These are phyloP conservation scores for Druon quercuslanigerum DNA, from an alignment of 1,140 invertebrate species.

Conservation along the genomic window DNA sequence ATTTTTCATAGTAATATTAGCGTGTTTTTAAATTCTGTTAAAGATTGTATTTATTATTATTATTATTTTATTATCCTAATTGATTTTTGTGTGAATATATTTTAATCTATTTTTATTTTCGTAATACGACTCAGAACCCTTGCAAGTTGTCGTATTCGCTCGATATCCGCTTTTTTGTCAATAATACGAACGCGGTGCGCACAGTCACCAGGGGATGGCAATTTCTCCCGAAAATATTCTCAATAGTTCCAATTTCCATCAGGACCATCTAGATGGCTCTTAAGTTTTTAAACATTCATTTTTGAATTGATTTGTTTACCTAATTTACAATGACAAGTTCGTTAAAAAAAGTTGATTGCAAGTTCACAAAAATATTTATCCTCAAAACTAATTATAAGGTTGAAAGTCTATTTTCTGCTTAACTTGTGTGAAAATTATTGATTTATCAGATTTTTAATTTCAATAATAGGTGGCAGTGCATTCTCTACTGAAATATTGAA, in stretches of 20 bases:
- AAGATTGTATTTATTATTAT: too few relatives aligned
- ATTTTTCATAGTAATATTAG: too few relatives aligned
- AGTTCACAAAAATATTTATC: too few relatives aligned
- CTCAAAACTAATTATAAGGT: background rate
- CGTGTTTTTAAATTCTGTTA: too few relatives aligned
- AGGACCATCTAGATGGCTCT: background rate
- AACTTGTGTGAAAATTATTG: background rate
- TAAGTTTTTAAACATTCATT: background rate
- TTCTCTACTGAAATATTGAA: background rate
- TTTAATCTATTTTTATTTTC: too few relatives aligned
- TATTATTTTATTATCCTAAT: too few relatives aligned
- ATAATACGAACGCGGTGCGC: slow-evolving; percentile 20
- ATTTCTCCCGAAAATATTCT: background rate
- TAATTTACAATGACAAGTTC: background rate
- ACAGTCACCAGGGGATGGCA: slow-evolving; percentile 8
- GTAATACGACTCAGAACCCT: background rate
- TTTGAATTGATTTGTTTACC: background rate
- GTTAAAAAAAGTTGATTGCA: too few relatives aligned
- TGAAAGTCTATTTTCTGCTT: background rate
- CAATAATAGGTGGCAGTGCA: slow-evolving; percentile 18
- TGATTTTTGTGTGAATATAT: too few relatives aligned
- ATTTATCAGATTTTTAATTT: background rate
- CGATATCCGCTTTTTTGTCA: slow-evolving; percentile 17
- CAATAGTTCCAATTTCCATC: background rate
- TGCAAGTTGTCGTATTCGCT: background rate